These are phyloP conservation scores for Oligia latruncula DNA, from an alignment of 2,888 invertebrate species.

Conservation along the genomic window DNA sequence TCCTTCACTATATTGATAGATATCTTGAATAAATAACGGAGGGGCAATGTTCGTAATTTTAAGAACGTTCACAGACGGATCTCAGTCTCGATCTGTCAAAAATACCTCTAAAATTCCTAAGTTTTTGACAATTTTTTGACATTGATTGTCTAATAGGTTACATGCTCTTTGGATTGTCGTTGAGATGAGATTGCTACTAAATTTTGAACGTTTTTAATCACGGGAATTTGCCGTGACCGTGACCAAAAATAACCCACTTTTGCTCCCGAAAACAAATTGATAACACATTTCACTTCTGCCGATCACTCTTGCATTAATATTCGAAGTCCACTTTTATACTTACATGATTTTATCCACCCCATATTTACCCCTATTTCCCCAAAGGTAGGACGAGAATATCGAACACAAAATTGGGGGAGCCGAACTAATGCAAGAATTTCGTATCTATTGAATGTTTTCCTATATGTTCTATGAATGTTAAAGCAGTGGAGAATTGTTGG, in stretches of 20 bases:
- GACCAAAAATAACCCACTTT: not conserved
- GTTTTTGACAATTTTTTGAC: not conserved
- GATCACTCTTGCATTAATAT: constrained; percentile 63
- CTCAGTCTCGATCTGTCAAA: too few species aligned
- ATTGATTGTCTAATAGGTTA: too few species aligned
- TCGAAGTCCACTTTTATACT: constrained; percentile 70
- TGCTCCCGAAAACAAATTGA: too few species aligned
- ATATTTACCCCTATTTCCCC: constrained; percentile 55
- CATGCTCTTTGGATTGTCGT: too few species aligned
- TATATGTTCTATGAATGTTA: constrained; percentile 60
- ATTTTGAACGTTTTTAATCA: not conserved
- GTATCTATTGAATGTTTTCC: constrained; percentile 44
- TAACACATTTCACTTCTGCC: not conserved
- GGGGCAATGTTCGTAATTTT: too few species aligned
- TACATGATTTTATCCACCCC: constrained; percentile 64
- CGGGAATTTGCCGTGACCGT: not conserved
- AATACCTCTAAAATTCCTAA: not conserved
- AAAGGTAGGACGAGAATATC: constrained; percentile 48
- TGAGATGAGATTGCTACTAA: too few species aligned
- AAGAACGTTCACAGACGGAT: too few species aligned
- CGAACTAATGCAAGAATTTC: constrained; percentile 47
- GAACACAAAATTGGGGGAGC: constrained; percentile 40
- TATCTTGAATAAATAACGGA: too few species aligned
- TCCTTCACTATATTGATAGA: too few species aligned
- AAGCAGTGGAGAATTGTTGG: constrained; percentile 48